These are phyloP conservation scores for Xylota segnis DNA, from an alignment of 2,888 invertebrate genomes.

Conservation along the genomic window DNA sequence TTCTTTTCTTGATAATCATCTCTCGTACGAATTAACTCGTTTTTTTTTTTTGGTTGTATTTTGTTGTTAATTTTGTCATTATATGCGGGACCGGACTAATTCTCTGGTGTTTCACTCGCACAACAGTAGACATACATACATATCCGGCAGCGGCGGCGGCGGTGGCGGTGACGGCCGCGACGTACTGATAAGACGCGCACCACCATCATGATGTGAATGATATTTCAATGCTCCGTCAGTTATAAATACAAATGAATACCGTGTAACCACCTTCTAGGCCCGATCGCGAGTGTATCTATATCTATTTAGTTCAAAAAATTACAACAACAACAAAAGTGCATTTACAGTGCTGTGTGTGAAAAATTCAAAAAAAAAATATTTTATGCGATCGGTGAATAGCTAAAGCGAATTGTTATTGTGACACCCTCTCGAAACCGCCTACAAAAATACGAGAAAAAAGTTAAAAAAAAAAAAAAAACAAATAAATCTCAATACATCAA, in stretches of 20 bases:
- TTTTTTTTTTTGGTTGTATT: neutral
- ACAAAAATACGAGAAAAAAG: conserved; percentile 10
- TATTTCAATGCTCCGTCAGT: conserved; percentile 33
- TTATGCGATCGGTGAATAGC: conserved; percentile 8
- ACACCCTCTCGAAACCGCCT: conserved; percentile 62
- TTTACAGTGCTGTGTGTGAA: neutral
- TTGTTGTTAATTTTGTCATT: too few species aligned
- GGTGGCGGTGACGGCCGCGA: conserved; percentile 32
- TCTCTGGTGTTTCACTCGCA: conserved; percentile 55
- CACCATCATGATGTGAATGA: conserved; percentile 44
- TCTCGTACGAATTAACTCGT: conserved; percentile 28
- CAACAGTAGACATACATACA: conserved; percentile 41
- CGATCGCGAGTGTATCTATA: conserved; percentile 19
- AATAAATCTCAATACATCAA: conserved; percentile 44
- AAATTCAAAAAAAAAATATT: conserved; percentile 17
- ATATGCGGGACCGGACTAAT: conserved; percentile 35
- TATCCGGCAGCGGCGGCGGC: neutral
- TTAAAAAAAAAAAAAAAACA: conserved; percentile 16
- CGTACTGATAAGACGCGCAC: conserved; percentile 66
- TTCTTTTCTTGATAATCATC: conserved; percentile 47
- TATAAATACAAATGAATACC: conserved; percentile 8
- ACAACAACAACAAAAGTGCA: neutral
- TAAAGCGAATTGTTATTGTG: conserved; percentile 24
- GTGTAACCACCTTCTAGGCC: conserved; percentile 11
- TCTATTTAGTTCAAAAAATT: neutral